Evolutionary conservation across 2,113 vertebrate species (phyloP), one percentile per base, ranked within the genome.

Genomic region (Laticauda colubrina): DNA sequence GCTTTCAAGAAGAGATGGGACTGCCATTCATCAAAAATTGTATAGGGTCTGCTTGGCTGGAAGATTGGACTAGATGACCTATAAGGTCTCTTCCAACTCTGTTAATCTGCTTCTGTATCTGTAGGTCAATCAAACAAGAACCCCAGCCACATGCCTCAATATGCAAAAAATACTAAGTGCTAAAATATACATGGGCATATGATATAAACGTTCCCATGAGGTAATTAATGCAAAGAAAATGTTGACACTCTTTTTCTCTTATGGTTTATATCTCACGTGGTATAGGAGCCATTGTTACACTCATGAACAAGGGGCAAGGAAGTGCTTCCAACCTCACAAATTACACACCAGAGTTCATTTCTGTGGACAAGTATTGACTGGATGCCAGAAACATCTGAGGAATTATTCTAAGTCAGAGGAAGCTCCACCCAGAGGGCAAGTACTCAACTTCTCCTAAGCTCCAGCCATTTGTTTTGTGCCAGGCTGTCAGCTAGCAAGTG

Each of bases 281-380:
- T 21, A 87, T 18, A 10, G 29, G 90, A 51, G 21, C 24, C 18
- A 12, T n/a, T 29, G 86, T 61, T 61, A 61, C 1, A 3, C 14
- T 24, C 29, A 23, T 34, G 43, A 34, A 87, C 59, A 61, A 85
- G 86, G 3, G 10, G 15, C 12, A 53, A n/a, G 48, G 7, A 20
- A 51, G 15, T 55, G 24, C 34, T 45, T 85, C 15, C 64, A 55
- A 39, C 45, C 23, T 86, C 43, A 86, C 88, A 86, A 90, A 92
- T 89, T 43, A 89, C 34, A 45, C 61, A 56, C 51, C 45, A 1
- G 88, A 61, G 55, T 61, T 90, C 92, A 90, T 93, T 93, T 86
- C 90, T 43, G 86, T 90, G 23, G 55, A 53, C 54, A 90, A 90
- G 90, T 93, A 90, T 93, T 90, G 89, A 90, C 45, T 53, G 39